A percentile compares a stretch with the other conserved stretches of the same genome.
Conservation (phyloP, 2,113 vertebrate genomes). For the Smithornis capensis region DNA sequence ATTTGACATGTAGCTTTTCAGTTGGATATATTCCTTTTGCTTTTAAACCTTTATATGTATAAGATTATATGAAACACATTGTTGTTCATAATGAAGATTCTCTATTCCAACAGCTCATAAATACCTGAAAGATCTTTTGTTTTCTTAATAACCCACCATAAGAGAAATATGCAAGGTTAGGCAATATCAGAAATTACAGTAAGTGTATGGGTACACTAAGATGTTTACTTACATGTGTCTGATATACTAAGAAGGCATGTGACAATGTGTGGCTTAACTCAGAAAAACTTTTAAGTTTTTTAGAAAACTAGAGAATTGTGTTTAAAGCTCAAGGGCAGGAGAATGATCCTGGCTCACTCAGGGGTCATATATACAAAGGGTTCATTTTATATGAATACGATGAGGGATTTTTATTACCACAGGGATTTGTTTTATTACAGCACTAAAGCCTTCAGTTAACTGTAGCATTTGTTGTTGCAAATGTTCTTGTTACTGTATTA, state of each 20-base stretch:
- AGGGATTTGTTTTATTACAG: not conserved
- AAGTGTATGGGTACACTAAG: not conserved
- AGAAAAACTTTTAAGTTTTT: not conserved
- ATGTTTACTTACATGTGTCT: not conserved
- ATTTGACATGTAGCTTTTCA: not conserved
- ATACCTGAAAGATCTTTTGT: not conserved
- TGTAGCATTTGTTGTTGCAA: not conserved
- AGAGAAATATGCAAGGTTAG: not conserved
- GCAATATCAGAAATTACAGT: not conserved
- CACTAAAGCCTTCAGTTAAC: not conserved
- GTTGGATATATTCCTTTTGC: not conserved
- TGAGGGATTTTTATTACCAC: not conserved
- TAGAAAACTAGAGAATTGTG: not conserved
- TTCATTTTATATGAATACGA: not conserved
- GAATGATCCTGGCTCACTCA: not conserved
- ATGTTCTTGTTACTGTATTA: not conserved
- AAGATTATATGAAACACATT: not conserved
- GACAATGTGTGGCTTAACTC: not conserved
- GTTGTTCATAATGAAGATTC: not conserved
- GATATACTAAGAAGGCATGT: not conserved
- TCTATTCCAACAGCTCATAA: not conserved
- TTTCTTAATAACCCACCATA: not conserved
- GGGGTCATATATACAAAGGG: not conserved
- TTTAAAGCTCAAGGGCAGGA: not conserved
- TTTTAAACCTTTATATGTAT: not conserved